A percentile compares a stretch with the other conserved stretches of the same genome.
phyloP scores from a whole-genome alignment of 2,113 vertebrate genomes.

The Nothoprocta perdicaria region DNA sequence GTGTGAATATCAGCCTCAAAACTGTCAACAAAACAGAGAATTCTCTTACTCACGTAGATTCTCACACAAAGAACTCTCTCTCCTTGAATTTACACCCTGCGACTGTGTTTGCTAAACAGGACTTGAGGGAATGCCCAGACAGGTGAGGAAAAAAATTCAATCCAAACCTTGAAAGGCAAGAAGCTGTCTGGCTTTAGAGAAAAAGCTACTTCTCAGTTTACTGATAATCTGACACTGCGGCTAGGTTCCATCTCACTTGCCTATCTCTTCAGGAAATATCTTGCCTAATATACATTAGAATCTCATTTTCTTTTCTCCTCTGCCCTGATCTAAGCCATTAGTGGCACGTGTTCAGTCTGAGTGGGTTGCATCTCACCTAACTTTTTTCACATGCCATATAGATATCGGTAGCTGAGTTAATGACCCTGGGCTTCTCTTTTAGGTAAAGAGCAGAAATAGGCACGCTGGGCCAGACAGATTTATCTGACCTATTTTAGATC shows the following conservation, averaged over 20 bases:
- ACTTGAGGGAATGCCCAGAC: neutral
- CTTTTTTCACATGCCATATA: neutral
- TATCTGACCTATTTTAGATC: neutral
- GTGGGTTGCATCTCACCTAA: neutral
- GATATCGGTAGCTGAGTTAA: neutral
- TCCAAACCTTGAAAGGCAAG: conserved; percentile 10
- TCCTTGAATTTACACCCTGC: neutral
- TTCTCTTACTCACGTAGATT: neutral
- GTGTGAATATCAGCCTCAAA: conserved; percentile 18
- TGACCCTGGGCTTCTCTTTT: neutral
- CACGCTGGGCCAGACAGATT: neutral
- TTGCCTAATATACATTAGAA: conserved; percentile 8
- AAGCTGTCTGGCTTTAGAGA: neutral
- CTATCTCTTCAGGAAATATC: conserved; percentile 28
- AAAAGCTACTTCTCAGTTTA: conserved; percentile 12
- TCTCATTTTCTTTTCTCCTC: neutral
- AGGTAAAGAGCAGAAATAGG: neutral
- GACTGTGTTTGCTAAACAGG: conserved; percentile 26
- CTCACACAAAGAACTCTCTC: accelerated
- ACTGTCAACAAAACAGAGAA: conserved; percentile 34
- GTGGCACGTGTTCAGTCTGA: neutral
- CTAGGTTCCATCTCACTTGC: conserved; percentile 17
- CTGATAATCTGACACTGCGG: conserved; percentile 6
- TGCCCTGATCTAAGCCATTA: neutral
- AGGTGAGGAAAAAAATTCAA: conserved; percentile 22